phyloP scores from a whole-genome alignment of 2,113 vertebrate species.

The Tonatia bakeri region DNA sequence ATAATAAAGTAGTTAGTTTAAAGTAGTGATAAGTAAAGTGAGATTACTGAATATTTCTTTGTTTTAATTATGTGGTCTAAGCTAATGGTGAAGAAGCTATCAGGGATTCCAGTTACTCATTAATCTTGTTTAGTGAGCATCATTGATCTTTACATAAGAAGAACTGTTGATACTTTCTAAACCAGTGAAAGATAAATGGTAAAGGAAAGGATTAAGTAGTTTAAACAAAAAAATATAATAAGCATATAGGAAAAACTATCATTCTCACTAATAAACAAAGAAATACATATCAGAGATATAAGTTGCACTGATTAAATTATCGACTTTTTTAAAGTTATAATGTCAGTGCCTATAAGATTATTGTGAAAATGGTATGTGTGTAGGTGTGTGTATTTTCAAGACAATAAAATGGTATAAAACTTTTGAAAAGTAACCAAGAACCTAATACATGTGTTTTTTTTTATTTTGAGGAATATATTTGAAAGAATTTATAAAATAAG shows the following conservation, averaged over 20 bases:
- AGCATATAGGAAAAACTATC: background rate
- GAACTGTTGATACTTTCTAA: background rate
- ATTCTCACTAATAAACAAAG: background rate
- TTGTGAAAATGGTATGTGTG: background rate
- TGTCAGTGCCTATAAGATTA: background rate
- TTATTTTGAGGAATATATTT: background rate
- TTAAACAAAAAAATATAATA: background rate
- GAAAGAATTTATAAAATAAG: background rate
- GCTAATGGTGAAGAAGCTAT: background rate
- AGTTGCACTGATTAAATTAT: background rate
- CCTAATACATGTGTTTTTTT: background rate
- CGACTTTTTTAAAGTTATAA: background rate
- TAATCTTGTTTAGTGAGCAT: slow-evolving; percentile 26
- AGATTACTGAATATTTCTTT: slow-evolving; percentile 21
- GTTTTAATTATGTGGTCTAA: slow-evolving; percentile 4
- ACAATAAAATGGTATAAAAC: background rate
- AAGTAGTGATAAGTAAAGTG: background rate
- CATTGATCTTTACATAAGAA: slow-evolving; percentile 1
- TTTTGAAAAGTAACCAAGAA: slow-evolving; percentile 1
- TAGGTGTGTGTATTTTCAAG: background rate
- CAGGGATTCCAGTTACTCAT: background rate
- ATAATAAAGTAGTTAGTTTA: background rate
- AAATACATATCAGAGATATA: background rate
- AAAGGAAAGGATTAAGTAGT: background rate
- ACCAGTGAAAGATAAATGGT: background rate